phyloP scores from a whole-genome alignment of 2,113 vertebrate species.

The Chaetorhynchus papuensis region DNA sequence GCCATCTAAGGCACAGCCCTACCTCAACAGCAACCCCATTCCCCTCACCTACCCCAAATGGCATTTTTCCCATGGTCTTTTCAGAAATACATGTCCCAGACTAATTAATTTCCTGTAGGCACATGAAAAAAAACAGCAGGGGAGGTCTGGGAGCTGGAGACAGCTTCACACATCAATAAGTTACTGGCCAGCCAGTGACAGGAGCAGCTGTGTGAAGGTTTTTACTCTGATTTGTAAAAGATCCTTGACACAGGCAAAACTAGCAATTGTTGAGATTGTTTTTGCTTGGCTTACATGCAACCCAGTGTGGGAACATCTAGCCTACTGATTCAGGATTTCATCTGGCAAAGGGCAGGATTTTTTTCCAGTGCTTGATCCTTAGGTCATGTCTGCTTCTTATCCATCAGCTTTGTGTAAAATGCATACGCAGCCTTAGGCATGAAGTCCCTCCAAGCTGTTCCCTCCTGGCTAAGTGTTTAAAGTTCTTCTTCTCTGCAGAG shows the following conservation, averaged over 20 bases:
- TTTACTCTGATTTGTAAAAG: background rate
- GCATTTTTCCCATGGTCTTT: background rate
- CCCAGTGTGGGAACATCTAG: background rate
- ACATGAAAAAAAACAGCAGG: conserved; percentile 4
- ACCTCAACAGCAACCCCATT: background rate
- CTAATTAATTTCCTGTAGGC: background rate
- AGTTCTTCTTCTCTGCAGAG: background rate
- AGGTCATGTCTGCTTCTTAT: background rate
- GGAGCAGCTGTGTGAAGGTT: background rate
- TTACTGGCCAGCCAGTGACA: background rate
- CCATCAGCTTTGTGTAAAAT: background rate
- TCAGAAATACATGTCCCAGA: background rate
- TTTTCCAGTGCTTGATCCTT: background rate
- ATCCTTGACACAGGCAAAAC: background rate
- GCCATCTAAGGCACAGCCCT: background rate
- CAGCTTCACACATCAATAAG: background rate
- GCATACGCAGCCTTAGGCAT: background rate
- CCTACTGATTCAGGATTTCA: background rate
- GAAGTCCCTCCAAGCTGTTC: background rate
- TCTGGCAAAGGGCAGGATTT: background rate
- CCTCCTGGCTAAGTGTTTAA: background rate
- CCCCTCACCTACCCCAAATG: background rate
- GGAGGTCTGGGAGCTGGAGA: background rate
- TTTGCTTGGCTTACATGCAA: background rate
- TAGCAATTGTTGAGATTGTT: background rate